phyloP scores from a whole-genome alignment of 2,113 vertebrate genomes.

The Apteryx mantelli region DNA sequence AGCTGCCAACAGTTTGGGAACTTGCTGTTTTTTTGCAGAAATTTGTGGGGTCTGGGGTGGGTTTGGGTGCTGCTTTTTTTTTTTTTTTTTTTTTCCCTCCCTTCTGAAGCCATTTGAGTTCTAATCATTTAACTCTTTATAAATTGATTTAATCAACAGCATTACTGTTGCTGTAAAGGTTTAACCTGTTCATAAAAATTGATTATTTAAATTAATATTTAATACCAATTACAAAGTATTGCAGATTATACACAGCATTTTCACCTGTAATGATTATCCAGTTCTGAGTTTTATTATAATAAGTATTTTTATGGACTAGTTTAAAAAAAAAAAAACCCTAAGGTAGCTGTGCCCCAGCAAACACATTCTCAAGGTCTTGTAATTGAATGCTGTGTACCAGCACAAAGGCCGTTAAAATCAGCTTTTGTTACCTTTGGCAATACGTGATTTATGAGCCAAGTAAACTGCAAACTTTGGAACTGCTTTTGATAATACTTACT shows the following conservation, averaged over 20 bases:
- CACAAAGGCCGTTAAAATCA: neutral
- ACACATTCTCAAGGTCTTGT: fast-evolving
- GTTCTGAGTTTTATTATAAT: neutral
- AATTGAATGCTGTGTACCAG: neutral
- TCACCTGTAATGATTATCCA: neutral
- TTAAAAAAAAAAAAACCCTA: neutral
- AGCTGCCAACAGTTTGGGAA: no score
- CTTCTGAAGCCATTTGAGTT: neutral
- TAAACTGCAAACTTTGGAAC: neutral
- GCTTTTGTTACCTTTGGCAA: neutral
- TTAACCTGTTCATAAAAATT: neutral
- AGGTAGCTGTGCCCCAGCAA: neutral
- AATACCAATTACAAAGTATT: neutral
- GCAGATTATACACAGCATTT: neutral
- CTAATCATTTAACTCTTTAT: neutral
- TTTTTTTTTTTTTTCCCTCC: neutral
- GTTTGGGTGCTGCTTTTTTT: no score
- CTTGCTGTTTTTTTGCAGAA: no score
- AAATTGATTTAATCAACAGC: neutral
- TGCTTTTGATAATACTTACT: neutral
- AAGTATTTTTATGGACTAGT: neutral
- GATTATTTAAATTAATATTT: neutral
- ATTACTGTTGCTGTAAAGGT: neutral
- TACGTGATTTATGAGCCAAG: neutral
- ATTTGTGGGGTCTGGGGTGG: no score